A percentile compares a stretch with the other conserved stretches of the same genome.
Evolutionary conservation across 2,797 vertebrate genomes (phyloP).

Genomic region (Pseudopleuronectes americanus): DNA sequence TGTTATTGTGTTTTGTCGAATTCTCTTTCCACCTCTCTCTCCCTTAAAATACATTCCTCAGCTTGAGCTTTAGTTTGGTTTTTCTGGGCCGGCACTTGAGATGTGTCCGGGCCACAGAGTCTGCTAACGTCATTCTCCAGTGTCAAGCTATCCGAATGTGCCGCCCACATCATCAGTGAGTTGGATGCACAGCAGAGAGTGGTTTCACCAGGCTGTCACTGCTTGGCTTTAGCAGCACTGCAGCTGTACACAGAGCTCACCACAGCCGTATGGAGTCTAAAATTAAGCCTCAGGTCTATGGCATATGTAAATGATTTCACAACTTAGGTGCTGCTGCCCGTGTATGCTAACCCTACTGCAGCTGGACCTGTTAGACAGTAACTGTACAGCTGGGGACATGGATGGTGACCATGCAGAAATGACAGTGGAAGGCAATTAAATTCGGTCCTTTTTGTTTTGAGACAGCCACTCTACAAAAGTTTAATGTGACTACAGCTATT

Average conservation of each 20-base stretch:
- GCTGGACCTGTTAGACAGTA: not conserved
- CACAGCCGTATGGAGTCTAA: not conserved
- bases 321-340: constrained; percentile 5
- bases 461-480: not conserved
- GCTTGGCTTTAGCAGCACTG: constrained; percentile 8
- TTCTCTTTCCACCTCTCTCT: not conserved
- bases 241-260: constrained; percentile 7
- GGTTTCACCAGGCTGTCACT: constrained; percentile 12
- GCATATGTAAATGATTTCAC: constrained; percentile 9
- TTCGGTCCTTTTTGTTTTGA: not conserved
- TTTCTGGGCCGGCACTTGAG: constrained; percentile 18
- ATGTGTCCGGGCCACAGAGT: constrained; percentile 25
- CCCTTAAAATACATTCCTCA: not conserved
- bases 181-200: constrained; percentile 14
- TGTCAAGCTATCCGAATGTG: constrained; percentile 17
- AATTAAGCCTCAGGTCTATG: not conserved
- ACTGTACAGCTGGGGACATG: not conserved
- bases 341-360: not conserved
- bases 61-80: not conserved
- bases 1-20: not conserved
- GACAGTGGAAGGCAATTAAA: constrained; percentile 1
- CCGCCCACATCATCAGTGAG: constrained; percentile 32
- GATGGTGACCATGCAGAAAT: not conserved
- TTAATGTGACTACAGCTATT: not conserved
- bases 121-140: constrained; percentile 17